Base-by-base conservation (phyloP, 2,888 invertebrate genomes). In the Galerucella pusilla region DNA sequence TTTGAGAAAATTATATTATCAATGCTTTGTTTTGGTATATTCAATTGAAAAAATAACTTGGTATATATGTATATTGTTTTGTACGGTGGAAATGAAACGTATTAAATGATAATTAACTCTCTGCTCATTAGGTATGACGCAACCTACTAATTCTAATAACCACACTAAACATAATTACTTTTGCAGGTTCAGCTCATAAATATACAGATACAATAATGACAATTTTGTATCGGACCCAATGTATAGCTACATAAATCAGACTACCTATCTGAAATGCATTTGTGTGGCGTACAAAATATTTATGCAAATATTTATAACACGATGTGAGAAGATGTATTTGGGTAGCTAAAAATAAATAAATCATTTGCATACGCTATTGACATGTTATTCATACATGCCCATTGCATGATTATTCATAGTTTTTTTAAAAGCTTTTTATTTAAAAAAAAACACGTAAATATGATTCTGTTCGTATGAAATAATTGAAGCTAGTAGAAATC, bases 141-240 rank as follows among this genome's bases (percentile, higher is more conserved):
- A 52, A 10, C 64, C 63, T 49, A 64, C 75, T 75, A 73, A 77
- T 77, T 71, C 68, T 73, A 73, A 71, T 73, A 68, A 75, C 71
- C 71, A 61, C 68, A 67, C 57, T 65, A 63, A 73, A 71, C 70
- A 77, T 77, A 73, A 73, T 75, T 77, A 75, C 76, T 71, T 74
- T 68, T 57, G 54, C 46, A 45, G 52, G 46, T 52, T 49, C 57
- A 20, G 52, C 60, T 70, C 57, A 71, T 73, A 75, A 77, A 75
- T 75, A 75, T 73, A 20, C 73, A 16, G 71, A 73, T 68, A 45
- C 68, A 54, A 68, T 74, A 71, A 74, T 74, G 74, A 69, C 67
- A 74, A 74, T 74, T 71, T 71, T 72, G 74, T 74, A 71, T 71
- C 73, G 63, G 59, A 11, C 60, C 52, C 49, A 71, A 66, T 67